These are phyloP conservation scores for Melipona beecheii DNA, from an alignment of 2,888 invertebrate genomes.

Conservation along the genomic window DNA sequence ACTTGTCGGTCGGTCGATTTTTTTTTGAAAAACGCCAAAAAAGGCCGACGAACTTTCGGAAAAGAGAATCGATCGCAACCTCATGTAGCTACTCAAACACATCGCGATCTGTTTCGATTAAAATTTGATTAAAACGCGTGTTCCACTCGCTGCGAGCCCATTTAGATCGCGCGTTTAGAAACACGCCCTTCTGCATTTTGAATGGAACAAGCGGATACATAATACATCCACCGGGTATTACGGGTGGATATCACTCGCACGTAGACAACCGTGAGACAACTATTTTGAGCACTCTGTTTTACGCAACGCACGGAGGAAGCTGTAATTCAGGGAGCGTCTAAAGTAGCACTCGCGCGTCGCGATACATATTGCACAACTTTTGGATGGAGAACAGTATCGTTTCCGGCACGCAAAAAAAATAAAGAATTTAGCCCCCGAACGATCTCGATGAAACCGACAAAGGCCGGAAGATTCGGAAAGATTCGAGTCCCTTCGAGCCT, in stretches of 20 bases:
- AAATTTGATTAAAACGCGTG: not conserved
- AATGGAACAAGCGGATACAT: not conserved
- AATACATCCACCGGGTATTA: not conserved
- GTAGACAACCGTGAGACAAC: not conserved
- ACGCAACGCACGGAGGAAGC: not conserved
- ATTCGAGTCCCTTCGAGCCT: not conserved
- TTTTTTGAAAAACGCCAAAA: not conserved
- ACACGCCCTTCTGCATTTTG: not conserved
- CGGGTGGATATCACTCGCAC: not conserved
- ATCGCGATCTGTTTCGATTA: not conserved
- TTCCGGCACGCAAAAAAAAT: not conserved
- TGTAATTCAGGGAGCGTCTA: slow-evolving; percentile 16
- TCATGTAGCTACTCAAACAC: no score
- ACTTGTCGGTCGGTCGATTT: not conserved
- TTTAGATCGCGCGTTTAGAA: not conserved
- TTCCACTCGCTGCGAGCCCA: not conserved
- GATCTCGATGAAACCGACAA: not conserved
- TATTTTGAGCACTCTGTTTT: slow-evolving; percentile 9
- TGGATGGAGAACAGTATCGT: not conserved
- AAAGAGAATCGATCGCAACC: not conserved
- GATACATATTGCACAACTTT: not conserved
- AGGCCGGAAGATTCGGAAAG: not conserved
- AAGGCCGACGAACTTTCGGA: not conserved
- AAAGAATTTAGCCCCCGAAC: not conserved
- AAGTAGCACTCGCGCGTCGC: not conserved